phyloP scores from a whole-genome alignment of 2,797 vertebrate species.

The Myotis daubentonii region DNA sequence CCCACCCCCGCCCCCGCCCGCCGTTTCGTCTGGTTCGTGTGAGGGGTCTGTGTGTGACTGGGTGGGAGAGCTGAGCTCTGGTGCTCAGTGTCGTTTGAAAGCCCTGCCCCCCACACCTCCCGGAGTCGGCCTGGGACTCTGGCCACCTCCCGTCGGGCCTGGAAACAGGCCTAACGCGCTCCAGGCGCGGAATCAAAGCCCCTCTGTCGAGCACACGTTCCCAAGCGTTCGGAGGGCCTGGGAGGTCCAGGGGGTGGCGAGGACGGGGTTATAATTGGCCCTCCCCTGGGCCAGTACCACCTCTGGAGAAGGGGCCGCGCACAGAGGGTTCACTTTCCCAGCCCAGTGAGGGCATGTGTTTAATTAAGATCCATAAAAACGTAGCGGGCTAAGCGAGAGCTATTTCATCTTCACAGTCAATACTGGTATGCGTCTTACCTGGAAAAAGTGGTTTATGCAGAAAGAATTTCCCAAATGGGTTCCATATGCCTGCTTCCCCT shows the following conservation, averaged over 20 bases:
- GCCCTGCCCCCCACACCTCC: background rate
- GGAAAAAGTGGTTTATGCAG: slow-evolving; percentile 71
- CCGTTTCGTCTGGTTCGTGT: background rate
- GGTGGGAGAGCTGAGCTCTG: background rate
- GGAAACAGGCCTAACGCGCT: slow-evolving; percentile 38
- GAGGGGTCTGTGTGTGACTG: background rate
- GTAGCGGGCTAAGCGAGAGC: background rate
- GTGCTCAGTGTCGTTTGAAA: background rate
- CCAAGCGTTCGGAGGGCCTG: background rate
- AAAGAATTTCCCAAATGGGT: slow-evolving; percentile 79
- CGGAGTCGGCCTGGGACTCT: background rate
- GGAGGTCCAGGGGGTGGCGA: slow-evolving; percentile 58
- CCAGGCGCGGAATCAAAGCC: background rate
- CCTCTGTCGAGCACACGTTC: background rate
- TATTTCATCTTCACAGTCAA: slow-evolving; percentile 61
- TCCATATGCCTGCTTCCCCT: slow-evolving; percentile 68
- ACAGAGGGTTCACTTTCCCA: slow-evolving; percentile 29
- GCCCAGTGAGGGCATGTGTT: slow-evolving; percentile 48
- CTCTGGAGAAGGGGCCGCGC: slow-evolving; percentile 52
- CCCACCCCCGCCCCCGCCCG: background rate
- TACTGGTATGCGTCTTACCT: slow-evolving; percentile 69
- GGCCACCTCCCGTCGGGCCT: slow-evolving; percentile 5
- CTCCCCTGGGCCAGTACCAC: slow-evolving; percentile 42
- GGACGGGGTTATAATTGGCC: slow-evolving; percentile 44
- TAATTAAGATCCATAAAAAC: slow-evolving; percentile 75